Conservation (phyloP, 2,113 vertebrate species). For the Sander lucioperca region DNA sequence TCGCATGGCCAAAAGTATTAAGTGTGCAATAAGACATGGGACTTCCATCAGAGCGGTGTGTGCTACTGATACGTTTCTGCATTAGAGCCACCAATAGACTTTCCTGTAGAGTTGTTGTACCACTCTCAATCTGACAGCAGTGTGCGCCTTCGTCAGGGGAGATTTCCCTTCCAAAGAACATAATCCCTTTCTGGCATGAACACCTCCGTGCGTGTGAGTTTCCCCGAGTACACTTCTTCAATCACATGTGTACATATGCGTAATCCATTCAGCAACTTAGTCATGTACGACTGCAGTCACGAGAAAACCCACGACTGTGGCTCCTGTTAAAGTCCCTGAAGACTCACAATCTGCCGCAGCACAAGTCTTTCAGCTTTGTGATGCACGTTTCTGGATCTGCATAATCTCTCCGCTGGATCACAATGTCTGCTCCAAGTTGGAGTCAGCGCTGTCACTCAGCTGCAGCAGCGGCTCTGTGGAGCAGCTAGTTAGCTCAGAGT, state of each 20-base stretch:
- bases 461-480: neutral
- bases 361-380: constrained; percentile 15
- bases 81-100: constrained; percentile 1
- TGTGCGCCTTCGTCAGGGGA: constrained; percentile 31
- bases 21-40: neutral
- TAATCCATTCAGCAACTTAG: constrained; percentile 44
- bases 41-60: neutral
- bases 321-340: constrained; percentile 7
- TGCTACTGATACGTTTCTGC: constrained; percentile 12
- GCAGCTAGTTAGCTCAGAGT: constrained; percentile 29
- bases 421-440: constrained; percentile 22
- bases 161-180: constrained; percentile 38
- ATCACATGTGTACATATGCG: constrained; percentile 39
- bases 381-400: constrained; percentile 49
- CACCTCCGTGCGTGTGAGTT: constrained; percentile 29
- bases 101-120: constrained; percentile 16
- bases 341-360: neutral
- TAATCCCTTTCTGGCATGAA: constrained; percentile 59
- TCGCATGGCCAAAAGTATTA: neutral
- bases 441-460: constrained; percentile 30
- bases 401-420: constrained; percentile 51
- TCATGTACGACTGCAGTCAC: constrained; percentile 43
- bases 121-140: constrained; percentile 25
- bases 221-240: constrained; percentile 8
- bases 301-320: neutral